Evolutionary conservation across 1,140 invertebrate species (phyloP).

Genomic region (Oncopodura yosiiana): DNA sequence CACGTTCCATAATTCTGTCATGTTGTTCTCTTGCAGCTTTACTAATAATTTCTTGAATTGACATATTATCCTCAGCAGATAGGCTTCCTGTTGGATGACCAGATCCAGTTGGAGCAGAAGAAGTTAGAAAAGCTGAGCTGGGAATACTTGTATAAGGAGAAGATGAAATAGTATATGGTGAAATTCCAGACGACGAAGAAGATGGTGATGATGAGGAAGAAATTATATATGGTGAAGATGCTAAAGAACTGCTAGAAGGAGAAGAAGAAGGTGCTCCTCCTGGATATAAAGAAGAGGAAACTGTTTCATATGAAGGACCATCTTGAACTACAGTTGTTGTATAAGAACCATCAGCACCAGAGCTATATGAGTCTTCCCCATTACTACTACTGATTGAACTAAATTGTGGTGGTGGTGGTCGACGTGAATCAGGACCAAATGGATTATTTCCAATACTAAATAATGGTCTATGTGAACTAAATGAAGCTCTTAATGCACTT

Average conservation of each 20-base stretch:
- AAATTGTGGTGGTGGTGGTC: no score
- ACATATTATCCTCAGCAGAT: not conserved
- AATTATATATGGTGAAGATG: not conserved
- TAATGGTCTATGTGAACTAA: no score
- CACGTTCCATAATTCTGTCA: conserved; percentile 6
- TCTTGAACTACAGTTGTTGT: no score
- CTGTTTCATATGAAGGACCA: not conserved
- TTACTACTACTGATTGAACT: no score
- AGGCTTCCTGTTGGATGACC: not conserved
- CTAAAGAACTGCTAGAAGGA: not conserved
- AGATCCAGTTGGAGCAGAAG: not conserved
- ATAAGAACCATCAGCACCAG: no score
- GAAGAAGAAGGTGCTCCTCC: not conserved
- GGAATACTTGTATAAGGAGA: not conserved
- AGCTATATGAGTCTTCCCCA: no score
- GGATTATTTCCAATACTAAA: no score
- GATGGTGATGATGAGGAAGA: not conserved
- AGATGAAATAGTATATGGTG: not conserved
- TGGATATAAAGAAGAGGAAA: not conserved
- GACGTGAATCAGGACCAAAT: no score
- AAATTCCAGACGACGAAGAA: not conserved
- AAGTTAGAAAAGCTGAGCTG: not conserved
- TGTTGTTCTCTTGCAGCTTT: conserved; percentile 21
- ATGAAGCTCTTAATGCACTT: not conserved
- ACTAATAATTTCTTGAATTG: conserved; percentile 15